Evolutionary conservation across 2,888 invertebrate genomes (phyloP), one percentile per base, ranked within the genome.

Genomic region (Apamea anceps): DNA sequence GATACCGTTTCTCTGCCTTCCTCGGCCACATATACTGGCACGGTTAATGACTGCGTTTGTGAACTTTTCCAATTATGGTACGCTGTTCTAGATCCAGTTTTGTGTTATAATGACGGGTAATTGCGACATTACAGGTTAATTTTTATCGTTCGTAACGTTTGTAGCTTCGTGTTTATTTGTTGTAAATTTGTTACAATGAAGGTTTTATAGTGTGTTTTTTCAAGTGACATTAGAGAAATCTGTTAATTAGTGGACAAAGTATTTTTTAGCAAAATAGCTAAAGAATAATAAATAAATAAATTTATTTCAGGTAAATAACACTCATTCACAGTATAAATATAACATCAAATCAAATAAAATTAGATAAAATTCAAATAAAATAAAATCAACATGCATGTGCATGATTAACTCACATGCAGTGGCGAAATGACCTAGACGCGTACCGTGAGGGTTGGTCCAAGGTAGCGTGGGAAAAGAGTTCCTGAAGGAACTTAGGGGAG

Each of bases 41-140:
- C 85, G 83, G 81, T 84, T 90, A 89, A 88, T 89, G 85, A 84
- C 84, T 82, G 82, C 77, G 84, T 85, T 82, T 87, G 78, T 88
- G 80, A 87, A 82, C 84, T 88, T 89, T 86, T 84, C 86, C 80
- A 87, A 85, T 91, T 88, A 88, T 82, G 86, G 86, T 71, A 73
- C 70, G 83, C 68, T 87, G 87, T 85, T 82, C 88, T 84, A 87
- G 87, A 87, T 88, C 84, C 83, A 85, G 84, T 84, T 85, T 85
- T 76, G 82, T 86, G 82, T 82, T 88, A 85, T 86, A 85, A 85
- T 85, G 86, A 88, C 76, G 82, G 80, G 48, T 87, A 88, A 90
- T 88, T 86, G 84, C 89, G 70, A 78, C 72, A 85, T 85, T 85
- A 78, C 80, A 83, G 81, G 80, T 84, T 79, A 82, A 85, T 85